Percentiles rank a stretch among this genome's conserved stretches.
These are phyloP conservation scores for Phrixothrix hirtus DNA, from an alignment of 2,888 invertebrate genomes.

Conservation along the genomic window DNA sequence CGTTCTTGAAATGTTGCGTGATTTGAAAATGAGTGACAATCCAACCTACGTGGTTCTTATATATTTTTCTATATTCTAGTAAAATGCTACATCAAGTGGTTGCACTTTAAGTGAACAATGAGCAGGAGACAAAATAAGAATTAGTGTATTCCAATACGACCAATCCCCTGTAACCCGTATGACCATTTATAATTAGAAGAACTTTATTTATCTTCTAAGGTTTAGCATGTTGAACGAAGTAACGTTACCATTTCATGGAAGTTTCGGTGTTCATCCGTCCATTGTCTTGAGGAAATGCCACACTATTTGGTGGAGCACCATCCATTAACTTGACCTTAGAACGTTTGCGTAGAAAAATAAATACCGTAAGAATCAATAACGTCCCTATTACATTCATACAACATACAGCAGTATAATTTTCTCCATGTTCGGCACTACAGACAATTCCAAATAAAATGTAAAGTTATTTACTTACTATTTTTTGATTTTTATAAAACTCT, in stretches of 20 bases:
- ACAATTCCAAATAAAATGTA: not conserved
- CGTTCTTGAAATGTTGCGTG: no score
- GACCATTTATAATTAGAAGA: not conserved
- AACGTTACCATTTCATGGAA: not conserved
- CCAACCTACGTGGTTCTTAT: no score
- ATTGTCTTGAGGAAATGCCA: constrained; percentile 2
- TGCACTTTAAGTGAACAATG: no score
- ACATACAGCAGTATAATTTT: constrained; percentile 5
- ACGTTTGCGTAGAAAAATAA: constrained; percentile 5
- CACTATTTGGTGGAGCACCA: no score
- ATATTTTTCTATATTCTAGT: no score
- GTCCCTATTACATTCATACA: constrained; percentile 3
- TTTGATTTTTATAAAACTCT: no score
- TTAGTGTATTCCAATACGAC: not conserved
- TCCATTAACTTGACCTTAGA: no score
- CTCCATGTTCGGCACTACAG: not conserved
- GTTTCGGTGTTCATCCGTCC: constrained; percentile 4
- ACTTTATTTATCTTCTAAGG: not conserved
- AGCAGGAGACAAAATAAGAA: not conserved
- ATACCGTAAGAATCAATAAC: not conserved
- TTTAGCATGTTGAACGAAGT: constrained; percentile 5
- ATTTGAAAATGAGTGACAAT: no score
- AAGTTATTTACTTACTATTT: no score
- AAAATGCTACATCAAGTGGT: no score
- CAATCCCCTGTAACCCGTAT: not conserved